These are phyloP conservation scores for Indicator maculatus DNA, from an alignment of 2,113 vertebrate genomes.

Conservation along the genomic window DNA sequence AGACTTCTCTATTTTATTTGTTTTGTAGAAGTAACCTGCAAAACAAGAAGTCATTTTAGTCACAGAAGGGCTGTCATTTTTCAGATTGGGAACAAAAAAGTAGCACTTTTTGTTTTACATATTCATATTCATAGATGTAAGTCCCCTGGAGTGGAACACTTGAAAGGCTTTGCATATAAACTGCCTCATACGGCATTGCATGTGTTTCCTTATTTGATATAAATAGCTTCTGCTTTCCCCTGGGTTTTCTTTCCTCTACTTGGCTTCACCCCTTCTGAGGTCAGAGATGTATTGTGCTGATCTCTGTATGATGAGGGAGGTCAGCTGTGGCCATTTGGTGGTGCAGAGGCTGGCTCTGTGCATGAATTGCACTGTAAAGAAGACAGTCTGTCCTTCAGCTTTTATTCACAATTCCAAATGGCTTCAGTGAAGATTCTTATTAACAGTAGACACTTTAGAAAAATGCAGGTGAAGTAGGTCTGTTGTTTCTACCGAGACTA, in stretches of 20 bases:
- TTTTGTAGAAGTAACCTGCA: constrained; percentile 42
- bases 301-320: not conserved
- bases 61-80: not conserved
- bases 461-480: not conserved
- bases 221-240: constrained; percentile 48
- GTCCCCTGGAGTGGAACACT: constrained; percentile 10
- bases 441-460: not conserved
- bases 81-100: constrained; percentile 1
- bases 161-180: constrained; percentile 36
- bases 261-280: constrained; percentile 16
- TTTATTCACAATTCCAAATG: not conserved
- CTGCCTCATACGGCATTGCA: not conserved
- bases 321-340: not conserved
- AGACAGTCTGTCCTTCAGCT: not conserved
- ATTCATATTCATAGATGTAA: constrained; percentile 16
- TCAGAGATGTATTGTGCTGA: not conserved
- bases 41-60: constrained; percentile 47
- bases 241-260: constrained; percentile 18
- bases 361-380: not conserved
- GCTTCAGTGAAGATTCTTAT: not conserved
- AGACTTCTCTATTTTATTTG: constrained; percentile 54
- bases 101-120: constrained; percentile 4
- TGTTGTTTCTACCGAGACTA: not conserved
- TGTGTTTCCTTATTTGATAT: not conserved
- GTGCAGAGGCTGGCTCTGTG: not conserved